Percentiles rank a stretch among this genome's conserved stretches.
These are phyloP conservation scores for Trachelipus rathkii DNA, from an alignment of 1,140 invertebrate species.

Conservation along the genomic window DNA sequence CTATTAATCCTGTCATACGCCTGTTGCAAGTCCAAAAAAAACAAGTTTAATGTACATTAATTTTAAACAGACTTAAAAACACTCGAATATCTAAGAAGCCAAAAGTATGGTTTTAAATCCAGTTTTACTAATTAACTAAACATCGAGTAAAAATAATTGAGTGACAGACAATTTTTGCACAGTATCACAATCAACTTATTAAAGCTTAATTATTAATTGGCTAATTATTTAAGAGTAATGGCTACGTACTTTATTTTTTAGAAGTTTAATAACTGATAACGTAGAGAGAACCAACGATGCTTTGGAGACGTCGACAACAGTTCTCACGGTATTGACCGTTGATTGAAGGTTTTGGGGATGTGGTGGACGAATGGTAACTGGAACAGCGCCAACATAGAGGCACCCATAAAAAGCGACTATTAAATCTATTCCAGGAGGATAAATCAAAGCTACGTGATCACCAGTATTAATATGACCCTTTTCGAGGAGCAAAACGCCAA, in stretches of 20 bases:
- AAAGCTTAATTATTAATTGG: too few species aligned
- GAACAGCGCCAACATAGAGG: constrained; percentile 90
- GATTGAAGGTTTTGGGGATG: constrained; percentile 97
- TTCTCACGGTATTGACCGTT: constrained; percentile 87
- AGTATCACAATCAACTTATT: too few species aligned
- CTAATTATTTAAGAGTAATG: neutral
- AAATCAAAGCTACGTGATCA: constrained; percentile 98
- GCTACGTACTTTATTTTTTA: constrained; percentile 75
- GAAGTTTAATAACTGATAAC: constrained; percentile 86
- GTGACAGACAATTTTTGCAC: too few species aligned
- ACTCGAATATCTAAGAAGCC: too few species aligned
- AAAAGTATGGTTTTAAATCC: too few species aligned
- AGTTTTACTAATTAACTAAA: too few species aligned
- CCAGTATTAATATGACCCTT: constrained; percentile 92
- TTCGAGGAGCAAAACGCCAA: constrained; percentile 88
- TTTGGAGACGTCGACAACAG: constrained; percentile 93
- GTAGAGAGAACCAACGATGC: constrained; percentile 95
- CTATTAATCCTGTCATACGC: too few species aligned
- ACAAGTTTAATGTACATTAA: too few species aligned
- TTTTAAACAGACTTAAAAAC: too few species aligned
- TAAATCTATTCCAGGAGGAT: constrained; percentile 92
- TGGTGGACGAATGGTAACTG: constrained; percentile 95
- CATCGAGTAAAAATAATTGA: too few species aligned
- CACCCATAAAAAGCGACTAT: constrained; percentile 99
- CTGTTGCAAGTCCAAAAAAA: too few species aligned